Evolutionary conservation across 1,140 invertebrate species (phyloP), one percentile per base, ranked within the genome.

Genomic region (Scaptomyza pallida): DNA sequence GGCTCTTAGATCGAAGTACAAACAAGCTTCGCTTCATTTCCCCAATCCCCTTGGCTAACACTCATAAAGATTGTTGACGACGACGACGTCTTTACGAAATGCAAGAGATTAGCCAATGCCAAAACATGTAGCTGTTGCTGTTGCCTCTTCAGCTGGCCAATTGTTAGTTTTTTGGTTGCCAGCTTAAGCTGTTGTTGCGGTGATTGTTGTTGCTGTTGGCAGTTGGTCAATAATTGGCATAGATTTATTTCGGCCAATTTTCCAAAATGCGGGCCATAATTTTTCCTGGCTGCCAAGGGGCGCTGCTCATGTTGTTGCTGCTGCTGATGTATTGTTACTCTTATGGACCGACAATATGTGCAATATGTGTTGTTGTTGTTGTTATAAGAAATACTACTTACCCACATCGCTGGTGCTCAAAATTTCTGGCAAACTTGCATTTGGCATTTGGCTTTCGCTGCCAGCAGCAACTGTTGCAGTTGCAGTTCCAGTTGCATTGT

Each of bases 211-310:
- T 51, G 69, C 72, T 79, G 81, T 77, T 86, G 81, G 67, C 75
- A 82, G 82, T 88, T 88, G 82, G 82, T 88, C 83, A 88, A 88
- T 88, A 88, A 88, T 88, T 88, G 82, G 82, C 82, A 88, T 78
- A 88, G 82, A 88, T 88, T 88, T 88, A 88, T 88, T 86, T 86
- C 72, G 81, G 74, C 59, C 54, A 63, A 45, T 71, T 70, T 69
- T 55, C 47, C 15, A 37, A 55, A 57, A 57, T 16, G 16, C 33
- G 44, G 30, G 52, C 47, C 56, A 61, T 63, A 54, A 70, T 72
- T 61, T 60, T 60, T 37, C 43, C 19, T 26, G 33, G 44, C 44
- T 48, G 50, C 37, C 52, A 67, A 68, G 54, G 55, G 48, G 62
- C 23, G 26, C 26, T 30, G 26, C 26, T 26, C 5, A 6, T 26